phyloP scores from a whole-genome alignment of 1,140 invertebrate species.

The Chrysomallon squamiferum region DNA sequence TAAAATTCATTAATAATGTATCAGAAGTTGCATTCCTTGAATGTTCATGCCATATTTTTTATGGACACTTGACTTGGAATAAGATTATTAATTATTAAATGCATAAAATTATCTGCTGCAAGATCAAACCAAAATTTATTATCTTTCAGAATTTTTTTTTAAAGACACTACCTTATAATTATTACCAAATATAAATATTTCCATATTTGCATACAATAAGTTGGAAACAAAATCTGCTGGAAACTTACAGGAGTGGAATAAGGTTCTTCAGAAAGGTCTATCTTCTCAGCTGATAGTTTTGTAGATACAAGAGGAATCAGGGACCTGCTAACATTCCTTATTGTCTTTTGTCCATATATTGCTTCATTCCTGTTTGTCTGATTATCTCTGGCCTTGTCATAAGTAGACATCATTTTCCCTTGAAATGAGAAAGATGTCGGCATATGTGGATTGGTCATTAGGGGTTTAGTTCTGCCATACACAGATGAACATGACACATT shows the following conservation, averaged over 20 bases:
- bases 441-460: background rate
- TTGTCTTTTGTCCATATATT: background rate
- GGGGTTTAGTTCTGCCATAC: constrained; percentile 3
- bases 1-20: too few relatives aligned
- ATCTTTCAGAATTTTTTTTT: too few relatives aligned
- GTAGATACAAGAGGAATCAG: constrained; percentile 51
- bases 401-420: background rate
- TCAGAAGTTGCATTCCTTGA: too few relatives aligned
- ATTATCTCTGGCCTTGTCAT: background rate
- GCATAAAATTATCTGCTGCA: too few relatives aligned
- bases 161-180: too few relatives aligned
- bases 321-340: constrained; percentile 25
- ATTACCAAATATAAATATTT: too few relatives aligned
- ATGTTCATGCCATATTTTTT: too few relatives aligned
- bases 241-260: constrained; percentile 57
- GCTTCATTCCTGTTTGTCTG: background rate
- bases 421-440: background rate
- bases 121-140: too few relatives aligned
- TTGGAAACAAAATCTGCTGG: too few relatives aligned
- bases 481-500: constrained; percentile 6
- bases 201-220: too few relatives aligned
- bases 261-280: constrained; percentile 60
- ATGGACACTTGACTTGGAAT: too few relatives aligned
- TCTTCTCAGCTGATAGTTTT: constrained; percentile 60
- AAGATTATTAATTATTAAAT: too few relatives aligned